A percentile compares a stretch with the other conserved stretches of the same genome.
These are phyloP conservation scores for Drosophila sproati DNA, from an alignment of 1,140 invertebrate species.

Conservation along the genomic window DNA sequence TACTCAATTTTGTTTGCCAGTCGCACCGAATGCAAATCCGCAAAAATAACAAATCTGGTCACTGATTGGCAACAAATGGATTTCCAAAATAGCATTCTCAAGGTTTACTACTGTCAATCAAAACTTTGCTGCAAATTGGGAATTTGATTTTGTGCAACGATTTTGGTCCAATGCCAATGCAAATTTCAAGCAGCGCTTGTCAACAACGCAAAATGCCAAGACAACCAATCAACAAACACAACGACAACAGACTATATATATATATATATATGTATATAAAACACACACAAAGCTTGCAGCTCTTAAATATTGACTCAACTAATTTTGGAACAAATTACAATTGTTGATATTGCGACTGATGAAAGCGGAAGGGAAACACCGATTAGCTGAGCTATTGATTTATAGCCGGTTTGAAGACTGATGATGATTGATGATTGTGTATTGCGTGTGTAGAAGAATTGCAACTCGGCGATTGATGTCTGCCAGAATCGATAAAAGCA, in stretches of 20 bases:
- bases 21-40: conserved; percentile 9
- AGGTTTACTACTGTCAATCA: conserved; percentile 64
- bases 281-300: conserved; percentile 24
- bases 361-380: conserved; percentile 26
- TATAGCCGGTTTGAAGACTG: conserved; percentile 5
- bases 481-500: conserved; percentile 38
- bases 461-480: conserved; percentile 46
- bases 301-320: conserved; percentile 63
- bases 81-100: conserved; percentile 47
- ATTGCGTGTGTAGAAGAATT: conserved; percentile 21
- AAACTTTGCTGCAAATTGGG: conserved; percentile 51
- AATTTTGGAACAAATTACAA: conserved; percentile 38
- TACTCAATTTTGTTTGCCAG: not conserved
- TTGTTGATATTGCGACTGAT: conserved; percentile 7
- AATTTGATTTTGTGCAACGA: conserved; percentile 62
- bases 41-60: not conserved
- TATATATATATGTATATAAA: not conserved
- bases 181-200: conserved; percentile 45
- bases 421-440: conserved; percentile 8
- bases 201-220: conserved; percentile 54
- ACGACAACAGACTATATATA: conserved; percentile 19
- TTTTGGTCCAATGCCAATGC: conserved; percentile 49
- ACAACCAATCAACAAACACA: conserved; percentile 53
- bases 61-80: conserved; percentile 29
- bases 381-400: conserved; percentile 40